phyloP scores from a whole-genome alignment of 1,140 invertebrate species.

The Drosophila dunni region DNA sequence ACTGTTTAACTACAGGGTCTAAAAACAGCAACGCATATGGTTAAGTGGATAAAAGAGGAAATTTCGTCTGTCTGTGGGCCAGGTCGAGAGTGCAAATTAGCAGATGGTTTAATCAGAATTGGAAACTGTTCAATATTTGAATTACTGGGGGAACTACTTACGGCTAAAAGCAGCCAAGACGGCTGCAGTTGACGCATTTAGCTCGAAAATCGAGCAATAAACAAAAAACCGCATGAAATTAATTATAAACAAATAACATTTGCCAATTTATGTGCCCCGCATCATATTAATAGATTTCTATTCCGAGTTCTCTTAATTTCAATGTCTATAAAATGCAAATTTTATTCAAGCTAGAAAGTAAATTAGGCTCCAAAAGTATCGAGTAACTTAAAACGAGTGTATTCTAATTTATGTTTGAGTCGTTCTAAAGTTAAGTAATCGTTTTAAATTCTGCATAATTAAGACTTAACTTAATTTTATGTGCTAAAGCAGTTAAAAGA shows the following conservation, averaged over 20 bases:
- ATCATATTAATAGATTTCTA: conserved; percentile 61
- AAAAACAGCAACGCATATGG: conserved; percentile 22
- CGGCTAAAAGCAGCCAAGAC: conserved; percentile 3
- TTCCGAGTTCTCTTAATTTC: conserved; percentile 20
- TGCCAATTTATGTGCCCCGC: conserved; percentile 62
- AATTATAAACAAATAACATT: conserved; percentile 74
- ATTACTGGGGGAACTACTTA: conserved; percentile 38
- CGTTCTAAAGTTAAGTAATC: too few species aligned
- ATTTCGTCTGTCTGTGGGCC: conserved; percentile 22
- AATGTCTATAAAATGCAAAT: conserved; percentile 31
- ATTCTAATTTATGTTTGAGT: too few species aligned
- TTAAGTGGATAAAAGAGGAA: conserved; percentile 21
- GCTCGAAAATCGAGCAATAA: conserved; percentile 10
- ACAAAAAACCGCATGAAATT: conserved; percentile 64
- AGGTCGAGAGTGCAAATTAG: conserved; percentile 71
- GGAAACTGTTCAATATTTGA: conserved; percentile 22
- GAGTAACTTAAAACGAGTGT: conserved; percentile 32
- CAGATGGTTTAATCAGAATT: conserved; percentile 54
- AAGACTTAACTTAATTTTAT: too few species aligned
- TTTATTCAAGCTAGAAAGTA: neutral
- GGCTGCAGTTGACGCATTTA: conserved; percentile 54
- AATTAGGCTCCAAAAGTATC: conserved; percentile 1
- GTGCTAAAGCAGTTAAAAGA: too few species aligned
- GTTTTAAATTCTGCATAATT: too few species aligned
- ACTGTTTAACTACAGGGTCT: neutral